A percentile compares a stretch with the other conserved stretches of the same genome.
Evolutionary conservation across 2,113 vertebrate species (phyloP).

Genomic region (Pteropus alecto): DNA sequence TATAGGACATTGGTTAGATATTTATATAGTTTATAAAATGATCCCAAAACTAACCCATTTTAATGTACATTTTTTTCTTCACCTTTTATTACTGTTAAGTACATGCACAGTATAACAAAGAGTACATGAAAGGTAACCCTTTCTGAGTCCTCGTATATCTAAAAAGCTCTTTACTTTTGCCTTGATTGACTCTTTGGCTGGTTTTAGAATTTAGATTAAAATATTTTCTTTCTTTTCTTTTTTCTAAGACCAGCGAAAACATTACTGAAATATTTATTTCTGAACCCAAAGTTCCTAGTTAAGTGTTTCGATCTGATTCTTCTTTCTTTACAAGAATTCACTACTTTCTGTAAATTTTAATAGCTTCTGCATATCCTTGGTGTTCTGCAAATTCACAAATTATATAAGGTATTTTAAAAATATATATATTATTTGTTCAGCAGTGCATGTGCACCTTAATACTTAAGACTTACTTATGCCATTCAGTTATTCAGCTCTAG

Average conservation of each 20-base stretch:
- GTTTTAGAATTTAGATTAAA: conserved; percentile 21
- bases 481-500: not conserved
- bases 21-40: too few relatives aligned
- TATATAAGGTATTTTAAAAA: not conserved
- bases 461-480: not conserved
- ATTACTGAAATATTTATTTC: not conserved
- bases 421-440: not conserved
- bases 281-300: not conserved
- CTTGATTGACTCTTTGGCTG: not conserved
- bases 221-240: not conserved
- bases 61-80: not conserved
- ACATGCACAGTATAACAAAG: not conserved
- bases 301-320: not conserved
- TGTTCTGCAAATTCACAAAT: not conserved
- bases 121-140: not conserved
- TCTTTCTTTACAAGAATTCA: not conserved
- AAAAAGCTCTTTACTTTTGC: not conserved
- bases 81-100: not conserved
- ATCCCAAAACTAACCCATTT: not conserved
- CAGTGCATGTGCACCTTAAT: not conserved
- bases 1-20: too few relatives aligned
- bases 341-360: not conserved
- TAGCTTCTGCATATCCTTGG: not conserved
- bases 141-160: not conserved
- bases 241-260: not conserved